These are phyloP conservation scores for Heterotilapia buettikoferi DNA, from an alignment of 2,113 vertebrate species.

Conservation along the genomic window DNA sequence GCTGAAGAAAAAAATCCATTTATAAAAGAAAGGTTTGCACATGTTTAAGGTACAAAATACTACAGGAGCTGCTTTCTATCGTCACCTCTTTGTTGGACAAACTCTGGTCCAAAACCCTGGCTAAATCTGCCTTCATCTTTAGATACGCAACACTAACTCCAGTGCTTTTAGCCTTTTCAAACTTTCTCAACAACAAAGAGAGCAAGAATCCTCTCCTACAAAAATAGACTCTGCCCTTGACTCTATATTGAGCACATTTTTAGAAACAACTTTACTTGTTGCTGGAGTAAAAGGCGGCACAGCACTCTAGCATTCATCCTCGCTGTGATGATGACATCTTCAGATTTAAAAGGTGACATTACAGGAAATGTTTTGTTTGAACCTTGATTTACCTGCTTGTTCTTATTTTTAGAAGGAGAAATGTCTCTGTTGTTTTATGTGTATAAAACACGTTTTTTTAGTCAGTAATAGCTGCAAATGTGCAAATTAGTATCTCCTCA, in stretches of 20 bases:
- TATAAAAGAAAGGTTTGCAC: background rate
- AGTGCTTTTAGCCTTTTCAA: constrained; percentile 45
- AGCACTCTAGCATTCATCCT: constrained; percentile 8
- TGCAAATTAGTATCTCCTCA: background rate
- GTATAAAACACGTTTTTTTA: background rate
- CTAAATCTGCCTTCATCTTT: constrained; percentile 25
- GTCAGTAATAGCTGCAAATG: background rate
- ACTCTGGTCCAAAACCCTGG: background rate
- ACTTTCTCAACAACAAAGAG: constrained; percentile 37
- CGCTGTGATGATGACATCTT: background rate
- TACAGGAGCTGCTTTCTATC: background rate
- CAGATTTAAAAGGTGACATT: constrained; percentile 11
- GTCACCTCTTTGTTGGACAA: background rate
- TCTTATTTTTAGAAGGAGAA: background rate
- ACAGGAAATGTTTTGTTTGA: background rate
- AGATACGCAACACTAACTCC: background rate
- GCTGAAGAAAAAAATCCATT: background rate
- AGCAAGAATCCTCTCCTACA: constrained; percentile 18
- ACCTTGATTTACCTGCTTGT: background rate
- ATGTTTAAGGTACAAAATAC: background rate
- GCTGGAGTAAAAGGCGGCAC: constrained; percentile 28
- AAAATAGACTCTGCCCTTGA: constrained; percentile 49
- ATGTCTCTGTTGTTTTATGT: background rate
- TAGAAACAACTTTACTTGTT: constrained; percentile 49
- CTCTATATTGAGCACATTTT: constrained; percentile 39